phyloP scores from a whole-genome alignment of 2,888 invertebrate species.

The Trypoxylon attenuatum region DNA sequence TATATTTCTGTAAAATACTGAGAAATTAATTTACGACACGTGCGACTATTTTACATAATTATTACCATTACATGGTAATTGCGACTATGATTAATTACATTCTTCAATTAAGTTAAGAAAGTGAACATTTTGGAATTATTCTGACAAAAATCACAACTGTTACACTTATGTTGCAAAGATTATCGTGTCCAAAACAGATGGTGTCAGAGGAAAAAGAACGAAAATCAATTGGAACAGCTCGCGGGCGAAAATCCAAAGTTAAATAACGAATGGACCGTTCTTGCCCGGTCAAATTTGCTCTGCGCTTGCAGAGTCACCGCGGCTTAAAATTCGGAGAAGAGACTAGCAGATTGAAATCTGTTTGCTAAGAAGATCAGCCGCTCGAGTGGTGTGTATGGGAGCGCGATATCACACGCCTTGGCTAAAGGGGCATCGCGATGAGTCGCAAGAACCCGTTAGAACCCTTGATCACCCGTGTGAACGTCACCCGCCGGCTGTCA shows the following conservation, averaged over 20 bases:
- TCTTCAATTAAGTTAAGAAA: too few relatives aligned
- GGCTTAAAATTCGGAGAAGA: constrained; percentile 40
- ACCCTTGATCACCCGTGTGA: constrained; percentile 21
- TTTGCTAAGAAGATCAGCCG: constrained; percentile 47
- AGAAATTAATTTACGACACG: too few relatives aligned
- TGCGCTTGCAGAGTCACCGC: constrained; percentile 26
- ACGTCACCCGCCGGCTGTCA: constrained; percentile 28
- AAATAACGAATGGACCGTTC: constrained; percentile 31
- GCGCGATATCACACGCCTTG: constrained; percentile 22
- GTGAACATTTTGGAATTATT: too few relatives aligned
- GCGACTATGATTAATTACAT: too few relatives aligned
- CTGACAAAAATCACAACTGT: too few relatives aligned
- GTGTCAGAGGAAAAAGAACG: too few relatives aligned
- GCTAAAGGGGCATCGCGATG: constrained; percentile 44
- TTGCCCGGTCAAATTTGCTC: constrained; percentile 14
- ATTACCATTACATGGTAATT: too few relatives aligned
- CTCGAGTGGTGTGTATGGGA: constrained; percentile 3
- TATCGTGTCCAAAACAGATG: too few relatives aligned
- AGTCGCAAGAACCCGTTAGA: constrained; percentile 41
- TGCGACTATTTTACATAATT: too few relatives aligned
- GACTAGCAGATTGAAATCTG: constrained; percentile 43
- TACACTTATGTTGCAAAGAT: too few relatives aligned
- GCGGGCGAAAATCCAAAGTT: constrained; percentile 14
- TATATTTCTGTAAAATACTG: too few relatives aligned
- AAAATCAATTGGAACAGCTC: background rate